Evolutionary conservation across 2,888 invertebrate genomes (phyloP), one percentile per base, ranked within the genome.

Genomic region (Caenorhabditis sp.): DNA sequence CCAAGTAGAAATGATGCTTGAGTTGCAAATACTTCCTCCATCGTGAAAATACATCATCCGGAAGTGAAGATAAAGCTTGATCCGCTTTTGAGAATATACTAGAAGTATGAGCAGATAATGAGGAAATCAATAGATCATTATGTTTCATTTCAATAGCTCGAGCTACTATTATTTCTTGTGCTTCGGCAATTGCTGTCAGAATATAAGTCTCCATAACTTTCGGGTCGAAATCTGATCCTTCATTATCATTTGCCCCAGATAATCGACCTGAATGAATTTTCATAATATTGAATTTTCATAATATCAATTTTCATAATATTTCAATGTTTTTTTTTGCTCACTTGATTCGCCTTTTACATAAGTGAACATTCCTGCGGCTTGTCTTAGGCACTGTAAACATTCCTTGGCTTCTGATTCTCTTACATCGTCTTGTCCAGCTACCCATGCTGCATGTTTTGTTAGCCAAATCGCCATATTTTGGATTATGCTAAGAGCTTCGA

Each of bases 151-250:
- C 92, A 7, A 92, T 90, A 14, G 92, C 92, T 85, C 92, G 88
- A 1, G 91, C 92, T 59, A 92, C 90, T 20, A 92, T 91, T 49
- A 92, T 90, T 90, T 92, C 92, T 86, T 92, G 92, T 12, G 92
- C 92, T 88, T 92, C 92, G 26, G 91, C 92, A 25, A 91, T 91
- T 14, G 79, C 75, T 31, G 71, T 20, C 3, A 63, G 20, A 23
- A 38, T 4, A 85, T 92, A 92, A 20, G 91, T 91, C 72, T 90
- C 90, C 76, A 91, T 85, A 23, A 92, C 89, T 43, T 90, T 87
- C 12, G 90, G 89, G 85, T 92, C 92, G 68, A 91, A 88, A 87
- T 92, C 92, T 49, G 90, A 89, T 10, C 91, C 89, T 81, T 90
- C 89, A 50, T 79, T 66, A n/a, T 82, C 78, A 53, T 74, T 72